Conservation (phyloP, 1,140 invertebrate genomes). For the Rhysida immarginata region DNA sequence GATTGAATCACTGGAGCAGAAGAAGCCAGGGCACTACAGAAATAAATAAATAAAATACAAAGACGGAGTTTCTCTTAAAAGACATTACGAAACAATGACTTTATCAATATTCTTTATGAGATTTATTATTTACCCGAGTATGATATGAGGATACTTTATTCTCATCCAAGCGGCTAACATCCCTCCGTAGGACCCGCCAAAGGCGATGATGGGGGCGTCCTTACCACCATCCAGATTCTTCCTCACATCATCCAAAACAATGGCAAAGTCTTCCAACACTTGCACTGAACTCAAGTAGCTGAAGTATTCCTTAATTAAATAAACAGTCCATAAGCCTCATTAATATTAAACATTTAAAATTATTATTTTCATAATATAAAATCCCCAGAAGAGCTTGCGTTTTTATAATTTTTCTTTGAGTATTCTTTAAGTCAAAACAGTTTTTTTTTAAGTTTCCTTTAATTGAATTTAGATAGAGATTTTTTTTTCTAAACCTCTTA, state of each 20-base stretch:
- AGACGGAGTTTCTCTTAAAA: no score
- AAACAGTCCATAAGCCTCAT: neutral
- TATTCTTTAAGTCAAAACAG: neutral
- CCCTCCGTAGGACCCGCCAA: slow-evolving; percentile 80
- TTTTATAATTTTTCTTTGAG: no score
- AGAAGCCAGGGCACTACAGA: slow-evolving; percentile 68
- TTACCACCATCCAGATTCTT: slow-evolving; percentile 26
- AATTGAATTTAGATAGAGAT: neutral
- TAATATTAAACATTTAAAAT: no score
- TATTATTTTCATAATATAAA: no score
- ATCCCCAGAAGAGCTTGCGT: no score
- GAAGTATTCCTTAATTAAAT: slow-evolving; percentile 34
- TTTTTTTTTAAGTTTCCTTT: neutral
- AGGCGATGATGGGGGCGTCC: slow-evolving; percentile 64
- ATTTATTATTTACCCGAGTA: slow-evolving; percentile 48
- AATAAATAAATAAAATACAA: slow-evolving; percentile 3
- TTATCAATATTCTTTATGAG: no score
- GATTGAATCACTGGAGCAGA: slow-evolving; percentile 91
- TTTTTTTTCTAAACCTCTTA: neutral
- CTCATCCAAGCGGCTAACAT: slow-evolving; percentile 93
- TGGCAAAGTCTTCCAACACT: slow-evolving; percentile 83
- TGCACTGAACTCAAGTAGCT: slow-evolving; percentile 83
- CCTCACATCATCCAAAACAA: slow-evolving; percentile 25
- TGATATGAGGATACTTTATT: slow-evolving; percentile 86
- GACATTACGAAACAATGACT: no score